Conservation (phyloP, 2,797 vertebrate species). For the Pempheris klunzingeri region DNA sequence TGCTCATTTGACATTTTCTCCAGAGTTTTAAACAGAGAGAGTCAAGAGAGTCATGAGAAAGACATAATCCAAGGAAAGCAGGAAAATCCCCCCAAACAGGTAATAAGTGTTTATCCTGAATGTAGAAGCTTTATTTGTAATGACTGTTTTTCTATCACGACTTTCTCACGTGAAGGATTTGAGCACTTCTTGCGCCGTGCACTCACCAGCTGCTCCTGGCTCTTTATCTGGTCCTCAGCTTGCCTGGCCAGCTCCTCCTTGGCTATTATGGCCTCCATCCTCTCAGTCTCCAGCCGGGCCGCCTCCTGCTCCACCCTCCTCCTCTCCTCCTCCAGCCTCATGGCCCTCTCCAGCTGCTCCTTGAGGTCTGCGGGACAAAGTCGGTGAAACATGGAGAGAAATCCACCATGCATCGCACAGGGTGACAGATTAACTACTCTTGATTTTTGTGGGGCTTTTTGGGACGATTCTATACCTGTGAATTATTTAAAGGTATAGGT, state of each 20-base stretch:
- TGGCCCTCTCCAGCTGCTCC: slow-evolving; percentile 92
- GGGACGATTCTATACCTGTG: neutral
- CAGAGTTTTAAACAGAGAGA: slow-evolving; percentile 5
- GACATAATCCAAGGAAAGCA: neutral
- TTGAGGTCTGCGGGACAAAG: slow-evolving; percentile 87
- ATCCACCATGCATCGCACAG: neutral
- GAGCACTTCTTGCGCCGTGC: slow-evolving; percentile 6
- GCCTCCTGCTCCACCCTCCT: slow-evolving; percentile 91
- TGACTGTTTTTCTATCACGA: slow-evolving; percentile 24
- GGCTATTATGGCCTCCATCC: slow-evolving; percentile 91
- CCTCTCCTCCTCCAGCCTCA: slow-evolving; percentile 93
- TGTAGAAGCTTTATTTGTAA: neutral
- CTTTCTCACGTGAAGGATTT: slow-evolving; percentile 54
- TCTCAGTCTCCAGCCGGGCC: slow-evolving; percentile 92
- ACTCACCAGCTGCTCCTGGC: slow-evolving; percentile 96
- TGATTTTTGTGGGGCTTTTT: neutral
- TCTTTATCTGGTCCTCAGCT: slow-evolving; percentile 93
- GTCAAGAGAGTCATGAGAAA: neutral
- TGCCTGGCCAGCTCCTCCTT: slow-evolving; percentile 96
- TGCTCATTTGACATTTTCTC: neutral
- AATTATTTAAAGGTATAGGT: neutral
- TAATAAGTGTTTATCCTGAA: slow-evolving; percentile 33
- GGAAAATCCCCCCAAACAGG: slow-evolving; percentile 17
- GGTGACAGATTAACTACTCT: neutral
- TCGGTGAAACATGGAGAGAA: slow-evolving; percentile 11